phyloP scores from a whole-genome alignment of 1,140 invertebrate genomes.

The Lerema accius region DNA sequence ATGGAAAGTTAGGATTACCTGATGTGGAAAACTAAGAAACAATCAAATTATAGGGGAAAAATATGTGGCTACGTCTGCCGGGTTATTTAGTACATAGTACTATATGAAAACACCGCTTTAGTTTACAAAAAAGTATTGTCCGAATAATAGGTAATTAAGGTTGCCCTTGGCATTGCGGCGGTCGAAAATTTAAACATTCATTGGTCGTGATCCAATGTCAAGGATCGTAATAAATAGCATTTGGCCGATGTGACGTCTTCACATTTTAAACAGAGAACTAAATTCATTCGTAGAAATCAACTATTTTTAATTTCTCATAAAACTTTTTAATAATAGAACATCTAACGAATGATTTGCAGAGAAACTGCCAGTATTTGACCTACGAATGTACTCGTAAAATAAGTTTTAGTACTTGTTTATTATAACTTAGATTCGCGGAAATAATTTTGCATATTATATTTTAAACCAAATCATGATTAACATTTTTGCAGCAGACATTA shows the following conservation, averaged over 20 bases:
- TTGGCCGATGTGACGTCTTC: conserved; percentile 20
- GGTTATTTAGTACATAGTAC: too few species aligned
- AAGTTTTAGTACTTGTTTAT: neutral
- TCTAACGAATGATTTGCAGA: neutral
- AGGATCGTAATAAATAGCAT: conserved; percentile 42
- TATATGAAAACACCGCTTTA: too few species aligned
- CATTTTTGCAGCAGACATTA: too few species aligned
- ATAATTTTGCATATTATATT: too few species aligned
- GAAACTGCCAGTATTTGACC: neutral
- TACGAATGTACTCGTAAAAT: neutral
- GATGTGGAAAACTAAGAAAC: too few species aligned
- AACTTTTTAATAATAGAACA: neutral
- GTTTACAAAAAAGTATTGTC: too few species aligned
- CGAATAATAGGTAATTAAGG: neutral
- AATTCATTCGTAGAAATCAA: neutral
- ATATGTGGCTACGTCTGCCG: too few species aligned
- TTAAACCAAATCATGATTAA: too few species aligned
- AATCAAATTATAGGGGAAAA: too few species aligned
- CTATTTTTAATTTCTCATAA: neutral
- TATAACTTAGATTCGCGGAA: too few species aligned
- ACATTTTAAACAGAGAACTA: neutral
- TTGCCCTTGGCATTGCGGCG: conserved; percentile 9
- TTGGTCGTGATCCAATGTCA: conserved; percentile 43
- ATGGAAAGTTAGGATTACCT: too few species aligned
- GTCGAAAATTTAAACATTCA: conserved; percentile 25